Evolutionary conservation across 1,140 invertebrate genomes (phyloP).

Genomic region (Diachasma alloeum): DNA sequence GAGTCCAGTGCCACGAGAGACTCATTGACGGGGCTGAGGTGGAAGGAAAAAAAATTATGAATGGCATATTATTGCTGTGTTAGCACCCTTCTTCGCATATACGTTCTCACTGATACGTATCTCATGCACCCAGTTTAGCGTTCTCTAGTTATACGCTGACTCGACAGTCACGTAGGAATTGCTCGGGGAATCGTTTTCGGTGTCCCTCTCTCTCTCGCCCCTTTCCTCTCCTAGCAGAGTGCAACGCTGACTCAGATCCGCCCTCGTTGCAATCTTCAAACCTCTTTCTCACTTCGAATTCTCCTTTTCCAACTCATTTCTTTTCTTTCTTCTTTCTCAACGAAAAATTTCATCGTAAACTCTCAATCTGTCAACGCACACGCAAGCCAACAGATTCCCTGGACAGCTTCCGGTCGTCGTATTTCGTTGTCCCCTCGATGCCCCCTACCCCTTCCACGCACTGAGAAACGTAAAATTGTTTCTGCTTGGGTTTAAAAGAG

Average conservation of each 20-base stretch:
- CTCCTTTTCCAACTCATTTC: background rate
- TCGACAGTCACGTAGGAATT: conserved; percentile 38
- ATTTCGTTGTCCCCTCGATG: background rate
- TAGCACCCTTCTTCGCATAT: conserved; percentile 35
- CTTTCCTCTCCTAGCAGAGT: background rate
- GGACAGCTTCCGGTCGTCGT: background rate
- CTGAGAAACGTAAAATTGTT: no score
- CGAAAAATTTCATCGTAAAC: background rate
- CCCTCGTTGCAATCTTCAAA: conserved; percentile 34
- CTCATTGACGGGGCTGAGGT: conserved; percentile 40
- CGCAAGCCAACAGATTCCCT: background rate
- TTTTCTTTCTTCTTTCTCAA: background rate
- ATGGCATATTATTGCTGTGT: conserved; percentile 55
- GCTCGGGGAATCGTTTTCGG: conserved; percentile 45
- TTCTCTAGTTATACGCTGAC: conserved; percentile 50
- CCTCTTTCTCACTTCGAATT: background rate
- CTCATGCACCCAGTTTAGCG: background rate
- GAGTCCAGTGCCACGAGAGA: background rate
- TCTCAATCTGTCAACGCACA: conserved; percentile 14
- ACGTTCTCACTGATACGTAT: background rate
- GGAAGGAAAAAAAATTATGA: conserved; percentile 53
- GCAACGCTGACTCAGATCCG: conserved; percentile 61
- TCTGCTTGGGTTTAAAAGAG: background rate
- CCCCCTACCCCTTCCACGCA: no score
- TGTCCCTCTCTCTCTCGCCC: background rate